Conservation (phyloP, 1,140 invertebrate species). For the Brachionus plicatilis region DNA sequence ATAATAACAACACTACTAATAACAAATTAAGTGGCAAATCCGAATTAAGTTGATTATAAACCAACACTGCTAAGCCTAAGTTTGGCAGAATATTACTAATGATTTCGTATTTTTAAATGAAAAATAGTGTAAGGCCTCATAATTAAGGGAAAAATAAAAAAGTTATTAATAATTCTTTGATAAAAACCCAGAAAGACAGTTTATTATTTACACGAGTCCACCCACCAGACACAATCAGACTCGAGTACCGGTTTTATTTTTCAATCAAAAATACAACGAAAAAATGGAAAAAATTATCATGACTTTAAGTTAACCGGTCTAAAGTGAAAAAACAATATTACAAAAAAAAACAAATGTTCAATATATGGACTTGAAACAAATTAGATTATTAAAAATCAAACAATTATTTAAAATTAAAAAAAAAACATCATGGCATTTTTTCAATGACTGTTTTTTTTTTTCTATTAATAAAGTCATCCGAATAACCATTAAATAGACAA, state of each 20-base stretch:
- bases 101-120: too few relatives aligned
- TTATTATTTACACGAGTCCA: too few relatives aligned
- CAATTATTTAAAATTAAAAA: not conserved
- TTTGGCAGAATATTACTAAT: too few relatives aligned
- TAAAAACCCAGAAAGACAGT: too few relatives aligned
- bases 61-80: too few relatives aligned
- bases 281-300: not conserved
- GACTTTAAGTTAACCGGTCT: not conserved
- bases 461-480: not conserved
- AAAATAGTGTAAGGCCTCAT: too few relatives aligned
- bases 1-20: too few relatives aligned
- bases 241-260: not conserved
- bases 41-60: too few relatives aligned
- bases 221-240: too few relatives aligned
- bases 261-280: not conserved
- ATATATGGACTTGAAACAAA: not conserved
- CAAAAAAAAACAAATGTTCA: not conserved
- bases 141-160: too few relatives aligned
- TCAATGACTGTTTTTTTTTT: slow-evolving; percentile 26
- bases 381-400: not conserved
- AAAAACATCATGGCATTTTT: not conserved
- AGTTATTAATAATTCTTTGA: too few relatives aligned
- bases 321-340: not conserved
- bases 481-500: slow-evolving; percentile 6
- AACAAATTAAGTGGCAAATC: too few relatives aligned